These are phyloP conservation scores for Epiperipatus broadwayi DNA, from an alignment of 2,888 invertebrate species.

Conservation along the genomic window DNA sequence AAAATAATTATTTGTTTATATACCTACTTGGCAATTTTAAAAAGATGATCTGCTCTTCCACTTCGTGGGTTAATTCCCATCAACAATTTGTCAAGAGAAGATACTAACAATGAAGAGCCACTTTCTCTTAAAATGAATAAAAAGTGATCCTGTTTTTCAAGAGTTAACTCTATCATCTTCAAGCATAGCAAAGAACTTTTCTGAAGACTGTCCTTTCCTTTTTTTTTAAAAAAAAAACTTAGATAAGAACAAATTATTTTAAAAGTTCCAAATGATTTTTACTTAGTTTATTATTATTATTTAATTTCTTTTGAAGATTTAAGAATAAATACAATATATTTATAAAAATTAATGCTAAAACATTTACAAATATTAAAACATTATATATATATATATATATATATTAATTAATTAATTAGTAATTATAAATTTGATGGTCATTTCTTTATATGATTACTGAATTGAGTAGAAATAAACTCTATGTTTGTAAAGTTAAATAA, in stretches of 20 bases:
- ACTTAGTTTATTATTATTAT: background rate
- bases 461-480: too few species aligned
- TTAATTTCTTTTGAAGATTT: slow-evolving; percentile 11
- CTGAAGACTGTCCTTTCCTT: slow-evolving; percentile 42
- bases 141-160: slow-evolving; percentile 51
- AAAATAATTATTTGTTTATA: too few species aligned
- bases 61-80: slow-evolving; percentile 53
- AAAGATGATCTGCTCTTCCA: slow-evolving; percentile 54
- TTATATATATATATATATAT: too few species aligned
- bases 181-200: slow-evolving; percentile 48
- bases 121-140: slow-evolving; percentile 41
- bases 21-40: slow-evolving; percentile 46
- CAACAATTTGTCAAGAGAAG: slow-evolving; percentile 59
- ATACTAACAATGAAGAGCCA: slow-evolving; percentile 38
- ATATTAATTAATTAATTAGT: too few species aligned
- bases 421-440: too few species aligned
- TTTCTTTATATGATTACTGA: too few species aligned
- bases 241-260: background rate
- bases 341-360: slow-evolving; percentile 1
- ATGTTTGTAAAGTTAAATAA: too few species aligned
- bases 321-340: slow-evolving; percentile 4
- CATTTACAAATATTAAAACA: background rate
- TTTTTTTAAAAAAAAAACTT: too few species aligned
- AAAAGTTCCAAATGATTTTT: background rate
- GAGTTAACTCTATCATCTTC: slow-evolving; percentile 49